Evolutionary conservation across 2,113 vertebrate genomes (phyloP).

Genomic region (Caretta caretta): DNA sequence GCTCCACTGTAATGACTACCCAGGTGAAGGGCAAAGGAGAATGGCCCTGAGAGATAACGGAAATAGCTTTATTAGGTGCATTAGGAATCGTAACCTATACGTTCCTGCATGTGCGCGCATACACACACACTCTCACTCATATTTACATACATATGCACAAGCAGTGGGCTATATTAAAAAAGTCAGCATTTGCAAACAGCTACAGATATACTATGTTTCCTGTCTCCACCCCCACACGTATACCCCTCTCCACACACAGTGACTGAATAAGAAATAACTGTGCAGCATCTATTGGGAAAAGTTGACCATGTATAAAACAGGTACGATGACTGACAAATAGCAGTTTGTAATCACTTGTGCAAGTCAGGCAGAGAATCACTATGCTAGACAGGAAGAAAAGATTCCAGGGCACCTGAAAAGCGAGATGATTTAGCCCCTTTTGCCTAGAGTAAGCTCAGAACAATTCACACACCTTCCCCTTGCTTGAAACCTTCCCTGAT

Average conservation of each 20-base stretch:
- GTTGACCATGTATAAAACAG: background rate
- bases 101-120: rapidly evolving
- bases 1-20: background rate
- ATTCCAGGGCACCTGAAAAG: constrained; percentile 8
- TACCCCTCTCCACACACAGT: rapidly evolving
- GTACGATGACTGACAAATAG: background rate
- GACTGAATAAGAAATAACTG: background rate
- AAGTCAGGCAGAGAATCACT: constrained; percentile 34
- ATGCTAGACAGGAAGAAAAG: constrained; percentile 2
- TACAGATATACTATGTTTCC: background rate
- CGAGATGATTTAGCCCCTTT: background rate
- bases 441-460: background rate
- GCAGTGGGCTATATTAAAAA: background rate
- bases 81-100: background rate
- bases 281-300: background rate
- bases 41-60: background rate
- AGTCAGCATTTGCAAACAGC: background rate
- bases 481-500: background rate
- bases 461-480: background rate
- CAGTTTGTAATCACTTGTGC: constrained; percentile 45
- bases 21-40: background rate
- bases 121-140: background rate
- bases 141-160: background rate
- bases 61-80: too few relatives aligned
- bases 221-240: background rate